phyloP scores from a whole-genome alignment of 2,113 vertebrate genomes.

The Stercorarius parasiticus region DNA sequence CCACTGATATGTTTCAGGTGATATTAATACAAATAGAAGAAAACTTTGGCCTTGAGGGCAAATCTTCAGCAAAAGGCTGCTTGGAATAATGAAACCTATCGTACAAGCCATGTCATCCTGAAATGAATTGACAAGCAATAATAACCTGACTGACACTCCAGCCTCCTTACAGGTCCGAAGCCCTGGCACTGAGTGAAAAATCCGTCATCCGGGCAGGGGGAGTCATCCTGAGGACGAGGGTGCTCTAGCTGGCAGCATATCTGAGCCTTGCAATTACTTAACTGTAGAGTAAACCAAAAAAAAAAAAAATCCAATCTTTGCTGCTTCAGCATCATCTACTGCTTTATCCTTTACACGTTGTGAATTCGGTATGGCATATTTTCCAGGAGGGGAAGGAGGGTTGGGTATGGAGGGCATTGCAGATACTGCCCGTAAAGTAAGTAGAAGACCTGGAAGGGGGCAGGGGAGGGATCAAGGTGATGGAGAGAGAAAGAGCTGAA shows the following conservation, averaged over 20 bases:
- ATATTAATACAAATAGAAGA: neutral
- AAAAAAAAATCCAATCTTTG: neutral
- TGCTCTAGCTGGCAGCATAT: neutral
- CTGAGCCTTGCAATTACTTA: neutral
- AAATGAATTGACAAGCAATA: neutral
- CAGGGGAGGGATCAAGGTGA: neutral
- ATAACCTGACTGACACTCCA: neutral
- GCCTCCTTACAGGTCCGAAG: neutral
- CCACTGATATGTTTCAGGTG: neutral
- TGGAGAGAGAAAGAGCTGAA: neutral
- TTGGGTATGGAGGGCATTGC: neutral
- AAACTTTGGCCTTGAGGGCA: neutral
- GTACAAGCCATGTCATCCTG: neutral
- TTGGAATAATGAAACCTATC: neutral
- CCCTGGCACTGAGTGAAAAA: neutral
- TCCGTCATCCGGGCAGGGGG: rapidly evolving
- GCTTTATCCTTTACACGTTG: neutral
- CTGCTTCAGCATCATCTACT: neutral
- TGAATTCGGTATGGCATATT: neutral
- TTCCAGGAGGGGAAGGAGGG: neutral
- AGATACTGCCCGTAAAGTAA: neutral
- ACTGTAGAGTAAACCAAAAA: neutral
- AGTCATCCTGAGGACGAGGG: rapidly evolving
- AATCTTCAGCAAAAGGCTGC: neutral
- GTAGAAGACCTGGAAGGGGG: neutral